These are phyloP conservation scores for Nebria salina DNA, from an alignment of 2,888 invertebrate genomes.

Conservation along the genomic window DNA sequence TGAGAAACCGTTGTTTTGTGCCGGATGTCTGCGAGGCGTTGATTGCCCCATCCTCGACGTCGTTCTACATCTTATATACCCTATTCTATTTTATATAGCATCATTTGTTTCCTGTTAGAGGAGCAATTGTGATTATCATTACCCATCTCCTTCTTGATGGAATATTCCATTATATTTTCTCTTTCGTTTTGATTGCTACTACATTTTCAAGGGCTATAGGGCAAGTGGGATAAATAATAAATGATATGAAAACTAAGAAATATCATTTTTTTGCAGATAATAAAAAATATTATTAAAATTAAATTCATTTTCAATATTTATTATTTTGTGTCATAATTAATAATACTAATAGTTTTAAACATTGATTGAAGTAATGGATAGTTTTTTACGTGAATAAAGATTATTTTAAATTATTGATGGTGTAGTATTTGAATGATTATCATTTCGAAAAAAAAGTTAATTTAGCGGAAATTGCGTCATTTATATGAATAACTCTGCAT, in stretches of 20 bases:
- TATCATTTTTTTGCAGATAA: too few species aligned
- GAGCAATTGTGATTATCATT: too few species aligned
- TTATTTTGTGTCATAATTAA: background rate
- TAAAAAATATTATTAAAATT: too few species aligned
- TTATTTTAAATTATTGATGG: background rate
- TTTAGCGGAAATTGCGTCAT: background rate
- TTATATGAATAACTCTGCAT: background rate
- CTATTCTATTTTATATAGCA: background rate
- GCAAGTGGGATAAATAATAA: too few species aligned
- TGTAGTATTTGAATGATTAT: background rate
- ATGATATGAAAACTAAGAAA: too few species aligned
- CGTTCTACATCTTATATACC: background rate
- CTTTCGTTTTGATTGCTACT: too few species aligned
- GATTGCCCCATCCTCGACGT: conserved; percentile 8
- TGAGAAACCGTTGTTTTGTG: background rate
- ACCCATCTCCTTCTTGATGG: too few species aligned
- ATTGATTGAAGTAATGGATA: background rate
- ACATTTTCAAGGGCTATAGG: too few species aligned
- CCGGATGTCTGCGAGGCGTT: conserved; percentile 13
- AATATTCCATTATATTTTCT: too few species aligned
- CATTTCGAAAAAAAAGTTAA: background rate
- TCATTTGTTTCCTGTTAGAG: too few species aligned
- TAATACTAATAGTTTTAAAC: background rate
- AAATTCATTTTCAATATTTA: background rate
- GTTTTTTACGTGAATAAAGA: background rate